Percentiles rank a stretch among this genome's conserved stretches.
Evolutionary conservation across 2,797 vertebrate species (phyloP).

Genomic region (Rhinella marina): DNA sequence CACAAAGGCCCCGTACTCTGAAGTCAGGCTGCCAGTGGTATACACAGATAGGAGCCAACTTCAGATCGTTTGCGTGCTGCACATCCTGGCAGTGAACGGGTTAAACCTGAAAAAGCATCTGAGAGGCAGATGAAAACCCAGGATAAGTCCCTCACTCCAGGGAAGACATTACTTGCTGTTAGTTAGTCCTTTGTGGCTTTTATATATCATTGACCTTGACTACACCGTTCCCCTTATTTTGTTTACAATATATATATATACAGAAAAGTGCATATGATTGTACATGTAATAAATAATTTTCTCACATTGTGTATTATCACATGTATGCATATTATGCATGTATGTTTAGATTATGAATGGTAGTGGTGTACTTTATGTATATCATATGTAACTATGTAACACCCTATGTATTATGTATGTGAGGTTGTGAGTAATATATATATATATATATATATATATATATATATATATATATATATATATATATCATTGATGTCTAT

Average conservation of each 20-base stretch:
- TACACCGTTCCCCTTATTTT: slow-evolving; percentile 74
- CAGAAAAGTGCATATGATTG: no score
- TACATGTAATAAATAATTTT: no score
- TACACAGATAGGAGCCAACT: neutral
- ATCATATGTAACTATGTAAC: neutral
- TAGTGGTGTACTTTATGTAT: neutral
- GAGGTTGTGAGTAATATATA: neutral
- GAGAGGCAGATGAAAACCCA: slow-evolving; percentile 64
- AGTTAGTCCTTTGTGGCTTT: slow-evolving; percentile 73
- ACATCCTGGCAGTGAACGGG: neutral
- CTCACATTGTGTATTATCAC: neutral
- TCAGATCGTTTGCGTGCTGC: neutral
- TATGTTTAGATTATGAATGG: no score
- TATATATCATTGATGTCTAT: neutral
- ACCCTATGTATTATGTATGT: neutral
- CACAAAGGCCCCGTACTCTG: slow-evolving; percentile 49
- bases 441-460: neutral
- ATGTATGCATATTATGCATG: neutral
- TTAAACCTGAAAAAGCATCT: slow-evolving; percentile 51
- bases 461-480: neutral
- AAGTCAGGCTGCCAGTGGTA: neutral
- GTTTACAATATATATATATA: slow-evolving; percentile 58
- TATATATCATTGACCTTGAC: slow-evolving; percentile 73
- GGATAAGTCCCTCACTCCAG: slow-evolving; percentile 69
- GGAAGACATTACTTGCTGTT: slow-evolving; percentile 68